Percentiles rank a stretch among this genome's conserved stretches.
Conservation (phyloP, 2,888 invertebrate species). For the Carpatolechia fugitivella region DNA sequence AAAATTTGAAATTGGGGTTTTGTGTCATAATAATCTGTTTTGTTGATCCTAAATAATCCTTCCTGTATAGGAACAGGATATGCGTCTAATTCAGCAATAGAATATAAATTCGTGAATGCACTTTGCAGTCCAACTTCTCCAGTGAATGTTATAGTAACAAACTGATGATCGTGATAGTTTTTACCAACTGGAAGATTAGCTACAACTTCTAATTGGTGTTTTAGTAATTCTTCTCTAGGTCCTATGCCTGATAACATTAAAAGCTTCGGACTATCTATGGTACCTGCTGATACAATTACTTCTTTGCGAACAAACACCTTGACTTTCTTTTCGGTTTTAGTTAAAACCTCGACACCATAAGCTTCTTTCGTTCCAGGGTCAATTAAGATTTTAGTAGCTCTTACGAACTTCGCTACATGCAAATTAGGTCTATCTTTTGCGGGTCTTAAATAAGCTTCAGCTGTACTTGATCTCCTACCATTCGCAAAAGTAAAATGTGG, state of each 20-base stretch:
- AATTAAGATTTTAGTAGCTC: slow-evolving; percentile 52
- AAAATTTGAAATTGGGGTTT: slow-evolving; percentile 60
- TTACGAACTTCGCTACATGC: slow-evolving; percentile 49
- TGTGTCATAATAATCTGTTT: slow-evolving; percentile 19
- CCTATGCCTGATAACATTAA: slow-evolving; percentile 65
- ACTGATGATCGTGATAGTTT: slow-evolving; percentile 59
- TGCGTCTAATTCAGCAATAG: slow-evolving; percentile 34
- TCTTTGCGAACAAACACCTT: slow-evolving; percentile 49
- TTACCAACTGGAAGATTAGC: slow-evolving; percentile 60
- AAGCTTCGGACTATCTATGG: slow-evolving; percentile 59
- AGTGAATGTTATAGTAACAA: slow-evolving; percentile 39
- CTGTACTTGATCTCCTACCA: slow-evolving; percentile 59
- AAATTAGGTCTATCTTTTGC: slow-evolving; percentile 48
- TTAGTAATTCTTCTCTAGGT: slow-evolving; percentile 43
- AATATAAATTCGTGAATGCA: slow-evolving; percentile 49
- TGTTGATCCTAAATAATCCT: slow-evolving; percentile 46
- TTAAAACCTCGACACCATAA: slow-evolving; percentile 48
- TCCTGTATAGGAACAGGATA: slow-evolving; percentile 50
- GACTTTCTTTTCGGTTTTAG: slow-evolving; percentile 35
- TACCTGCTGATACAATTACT: slow-evolving; percentile 59
- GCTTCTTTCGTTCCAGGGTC: slow-evolving; percentile 38
- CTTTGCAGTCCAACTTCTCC: slow-evolving; percentile 45
- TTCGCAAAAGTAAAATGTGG: slow-evolving; percentile 48
- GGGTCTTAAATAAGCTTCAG: slow-evolving; percentile 53
- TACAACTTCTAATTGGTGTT: slow-evolving; percentile 42